Base-by-base conservation (phyloP, 2,888 invertebrate genomes). In the Argyresthia albistria region DNA sequence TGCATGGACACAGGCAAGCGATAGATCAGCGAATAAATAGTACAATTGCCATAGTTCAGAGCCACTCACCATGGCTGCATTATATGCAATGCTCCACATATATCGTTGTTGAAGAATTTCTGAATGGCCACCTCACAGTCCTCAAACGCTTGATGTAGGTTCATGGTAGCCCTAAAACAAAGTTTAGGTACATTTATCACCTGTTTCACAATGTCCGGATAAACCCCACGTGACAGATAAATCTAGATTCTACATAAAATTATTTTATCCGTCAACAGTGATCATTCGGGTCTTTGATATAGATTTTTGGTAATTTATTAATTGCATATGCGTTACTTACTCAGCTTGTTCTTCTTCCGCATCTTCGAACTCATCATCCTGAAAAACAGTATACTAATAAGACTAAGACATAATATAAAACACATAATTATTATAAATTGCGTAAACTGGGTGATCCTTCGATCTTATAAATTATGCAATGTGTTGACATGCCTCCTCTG, bases 61-160 rank as follows among this genome's bases (percentile, higher is more conserved):
- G 16, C 10, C 36, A 67, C 88, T 82, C 76, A 94, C 95, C 93
- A 93, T 54, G 95, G 95, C 63, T 91, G 90, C 90, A 97, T 91
- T 55, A 95, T 83, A 53, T 89, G 89, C 73, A 91, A 91, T 0
- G 98, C 97, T 66, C 94, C 93, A 10, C 90, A 88, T 61, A 97
- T 95, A 69, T 94, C 93, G 75, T 98, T 98, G 76, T 97, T 97
- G 74, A 98, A 96, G 76, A 98, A 98, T 63, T 92, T 92, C 67
- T 93, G 90, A n/a, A 97, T 91, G 0, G 97, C 96, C 51, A 89
- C 76, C 67, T 93, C 92, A 11, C 94, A 92, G 65, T 97, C 96
- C 52, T 89, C 89, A 58, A 97, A 89, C 0, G 95, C 91, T 36
- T 90, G 88, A 43, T 90, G 87, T 59, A 96, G 71, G 57, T 92